A percentile compares a stretch with the other conserved stretches of the same genome.
Conservation (phyloP, 2,797 vertebrate species). For the Manis crassicaudata region DNA sequence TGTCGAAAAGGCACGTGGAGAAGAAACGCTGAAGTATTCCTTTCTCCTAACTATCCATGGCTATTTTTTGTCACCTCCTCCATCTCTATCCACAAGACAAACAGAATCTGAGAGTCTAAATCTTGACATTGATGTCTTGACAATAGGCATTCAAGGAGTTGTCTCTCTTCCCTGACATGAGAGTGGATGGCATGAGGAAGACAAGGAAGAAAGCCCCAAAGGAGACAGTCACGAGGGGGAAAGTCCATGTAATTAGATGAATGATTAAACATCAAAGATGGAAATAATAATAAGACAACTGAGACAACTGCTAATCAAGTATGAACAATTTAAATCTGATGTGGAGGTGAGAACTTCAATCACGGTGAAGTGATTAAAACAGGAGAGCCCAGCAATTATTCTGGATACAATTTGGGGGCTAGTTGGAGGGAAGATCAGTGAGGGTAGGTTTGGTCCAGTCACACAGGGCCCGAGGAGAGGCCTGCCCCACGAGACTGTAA, state of each 20-base stretch:
- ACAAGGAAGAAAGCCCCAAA: not conserved
- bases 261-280: slow-evolving; percentile 12
- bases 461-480: not conserved
- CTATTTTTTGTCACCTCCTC: not conserved
- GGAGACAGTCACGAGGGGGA: not conserved
- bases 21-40: not conserved
- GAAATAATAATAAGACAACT: not conserved
- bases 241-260: not conserved
- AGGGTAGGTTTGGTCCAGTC: not conserved
- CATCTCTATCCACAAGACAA: not conserved
- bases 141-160: not conserved
- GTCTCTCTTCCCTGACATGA: not conserved
- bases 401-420: not conserved
- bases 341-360: not conserved
- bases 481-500: not conserved
- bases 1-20: not conserved
- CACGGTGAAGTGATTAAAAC: not conserved
- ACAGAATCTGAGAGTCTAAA: not conserved
- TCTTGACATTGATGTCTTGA: not conserved
- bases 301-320: not conserved
- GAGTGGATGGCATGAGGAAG: not conserved
- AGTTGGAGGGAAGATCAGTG: not conserved
- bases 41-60: not conserved
- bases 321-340: not conserved
- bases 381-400: not conserved